These are phyloP conservation scores for Equus przewalskii DNA, from an alignment of 2,113 vertebrate genomes.

Conservation along the genomic window DNA sequence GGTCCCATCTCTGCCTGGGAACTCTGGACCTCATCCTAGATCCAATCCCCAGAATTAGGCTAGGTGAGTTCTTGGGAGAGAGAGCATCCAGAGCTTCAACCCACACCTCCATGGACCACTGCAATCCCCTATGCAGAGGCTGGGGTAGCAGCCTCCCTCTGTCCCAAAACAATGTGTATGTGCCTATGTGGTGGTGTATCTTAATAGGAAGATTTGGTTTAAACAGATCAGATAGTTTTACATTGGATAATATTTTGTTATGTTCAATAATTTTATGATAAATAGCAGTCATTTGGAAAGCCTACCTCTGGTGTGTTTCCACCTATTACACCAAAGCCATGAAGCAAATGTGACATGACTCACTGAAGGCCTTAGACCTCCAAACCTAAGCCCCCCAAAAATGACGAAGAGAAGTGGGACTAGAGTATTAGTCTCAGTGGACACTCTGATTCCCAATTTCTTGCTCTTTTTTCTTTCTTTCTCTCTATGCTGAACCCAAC, in stretches of 20 bases:
- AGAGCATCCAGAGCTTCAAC: neutral
- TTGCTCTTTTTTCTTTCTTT: neutral
- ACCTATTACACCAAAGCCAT: neutral
- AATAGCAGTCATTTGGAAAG: conserved; percentile 33
- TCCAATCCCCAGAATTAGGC: neutral
- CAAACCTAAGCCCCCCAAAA: neutral
- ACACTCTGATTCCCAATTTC: neutral
- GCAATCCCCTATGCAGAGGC: neutral
- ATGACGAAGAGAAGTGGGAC: neutral
- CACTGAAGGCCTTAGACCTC: neutral
- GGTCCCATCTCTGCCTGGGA: neutral
- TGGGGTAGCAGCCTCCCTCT: neutral
- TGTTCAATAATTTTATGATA: conserved; percentile 38
- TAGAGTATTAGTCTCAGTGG: neutral
- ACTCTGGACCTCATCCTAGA: neutral
- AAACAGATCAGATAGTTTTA: conserved; percentile 1
- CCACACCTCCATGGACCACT: neutral
- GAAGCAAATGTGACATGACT: neutral
- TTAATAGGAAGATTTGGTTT: conserved; percentile 4
- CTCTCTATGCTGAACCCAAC: neutral
- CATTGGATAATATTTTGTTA: conserved; percentile 25
- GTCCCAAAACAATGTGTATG: neutral
- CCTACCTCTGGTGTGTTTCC: neutral
- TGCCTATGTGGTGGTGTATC: neutral
- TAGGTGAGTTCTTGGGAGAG: neutral